These are phyloP conservation scores for Oreochromis aureus DNA, from an alignment of 2,113 vertebrate genomes.

Conservation along the genomic window DNA sequence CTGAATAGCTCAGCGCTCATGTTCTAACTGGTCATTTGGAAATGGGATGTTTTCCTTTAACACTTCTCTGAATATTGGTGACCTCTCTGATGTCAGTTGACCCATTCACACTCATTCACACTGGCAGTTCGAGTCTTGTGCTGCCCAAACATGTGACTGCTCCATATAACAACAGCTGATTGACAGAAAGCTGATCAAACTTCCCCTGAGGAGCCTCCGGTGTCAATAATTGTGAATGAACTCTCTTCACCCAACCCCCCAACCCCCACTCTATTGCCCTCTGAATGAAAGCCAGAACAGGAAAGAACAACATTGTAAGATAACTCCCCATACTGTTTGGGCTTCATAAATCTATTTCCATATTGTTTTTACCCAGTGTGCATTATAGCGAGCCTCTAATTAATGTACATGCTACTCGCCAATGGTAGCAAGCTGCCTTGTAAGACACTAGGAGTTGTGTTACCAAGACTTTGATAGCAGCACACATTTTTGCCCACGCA, in stretches of 20 bases:
- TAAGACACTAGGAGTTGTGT: neutral
- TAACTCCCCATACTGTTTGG: neutral
- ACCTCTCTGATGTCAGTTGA: conserved; percentile 21
- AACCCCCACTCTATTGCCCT: neutral
- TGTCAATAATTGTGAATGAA: conserved; percentile 58
- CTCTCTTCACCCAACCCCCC: neutral
- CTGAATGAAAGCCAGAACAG: neutral
- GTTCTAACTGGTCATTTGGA: neutral
- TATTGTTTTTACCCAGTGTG: neutral
- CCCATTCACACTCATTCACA: neutral
- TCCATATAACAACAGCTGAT: conserved; percentile 40
- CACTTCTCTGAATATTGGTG: neutral
- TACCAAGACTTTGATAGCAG: neutral
- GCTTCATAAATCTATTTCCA: neutral
- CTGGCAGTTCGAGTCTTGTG: conserved; percentile 1
- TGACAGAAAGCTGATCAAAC: conserved; percentile 53
- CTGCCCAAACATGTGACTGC: conserved; percentile 37
- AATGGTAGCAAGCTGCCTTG: neutral
- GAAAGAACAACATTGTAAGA: neutral
- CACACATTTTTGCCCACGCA: neutral
- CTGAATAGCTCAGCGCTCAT: neutral
- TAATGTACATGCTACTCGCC: neutral
- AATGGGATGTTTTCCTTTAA: conserved; percentile 3
- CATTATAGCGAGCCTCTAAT: neutral
- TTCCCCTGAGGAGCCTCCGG: conserved; percentile 25